Conservation (phyloP, 2,888 invertebrate species). For the Xestia c-nigrum region DNA sequence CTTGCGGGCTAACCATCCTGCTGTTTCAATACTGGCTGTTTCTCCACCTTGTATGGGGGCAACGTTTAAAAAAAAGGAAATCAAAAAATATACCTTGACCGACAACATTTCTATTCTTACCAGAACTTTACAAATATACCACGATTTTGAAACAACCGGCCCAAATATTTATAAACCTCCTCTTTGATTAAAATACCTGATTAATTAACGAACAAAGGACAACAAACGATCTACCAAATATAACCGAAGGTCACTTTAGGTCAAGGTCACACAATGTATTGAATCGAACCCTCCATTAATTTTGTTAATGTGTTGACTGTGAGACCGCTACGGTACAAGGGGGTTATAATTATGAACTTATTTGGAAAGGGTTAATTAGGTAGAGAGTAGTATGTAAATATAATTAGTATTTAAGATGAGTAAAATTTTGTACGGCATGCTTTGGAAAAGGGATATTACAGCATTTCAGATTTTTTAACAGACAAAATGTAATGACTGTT, state of each 20-base stretch:
- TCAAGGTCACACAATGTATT: conserved; percentile 31
- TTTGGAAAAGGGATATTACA: background rate
- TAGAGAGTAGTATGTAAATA: conserved; percentile 16
- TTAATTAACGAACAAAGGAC: conserved; percentile 29
- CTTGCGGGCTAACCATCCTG: too few species aligned
- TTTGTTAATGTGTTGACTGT: conserved; percentile 33
- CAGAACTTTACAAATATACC: background rate
- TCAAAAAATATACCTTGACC: background rate
- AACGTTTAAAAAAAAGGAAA: too few species aligned
- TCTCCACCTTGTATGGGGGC: too few species aligned
- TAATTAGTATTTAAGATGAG: conserved; percentile 10
- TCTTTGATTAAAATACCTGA: conserved; percentile 21
- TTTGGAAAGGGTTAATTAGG: conserved; percentile 27
- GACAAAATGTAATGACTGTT: too few species aligned
- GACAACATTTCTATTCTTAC: background rate
- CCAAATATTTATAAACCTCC: background rate
- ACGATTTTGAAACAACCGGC: background rate
- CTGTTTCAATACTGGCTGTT: too few species aligned
- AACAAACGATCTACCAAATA: conserved; percentile 5
- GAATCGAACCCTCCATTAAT: conserved; percentile 28
- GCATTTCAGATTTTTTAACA: too few species aligned
- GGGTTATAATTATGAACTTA: conserved; percentile 13
- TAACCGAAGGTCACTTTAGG: conserved; percentile 22
- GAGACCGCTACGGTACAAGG: background rate
- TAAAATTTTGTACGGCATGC: background rate